Evolutionary conservation across 1,140 invertebrate genomes (phyloP), one percentile per base, ranked within the genome.

Genomic region (Plutomurus gul): DNA sequence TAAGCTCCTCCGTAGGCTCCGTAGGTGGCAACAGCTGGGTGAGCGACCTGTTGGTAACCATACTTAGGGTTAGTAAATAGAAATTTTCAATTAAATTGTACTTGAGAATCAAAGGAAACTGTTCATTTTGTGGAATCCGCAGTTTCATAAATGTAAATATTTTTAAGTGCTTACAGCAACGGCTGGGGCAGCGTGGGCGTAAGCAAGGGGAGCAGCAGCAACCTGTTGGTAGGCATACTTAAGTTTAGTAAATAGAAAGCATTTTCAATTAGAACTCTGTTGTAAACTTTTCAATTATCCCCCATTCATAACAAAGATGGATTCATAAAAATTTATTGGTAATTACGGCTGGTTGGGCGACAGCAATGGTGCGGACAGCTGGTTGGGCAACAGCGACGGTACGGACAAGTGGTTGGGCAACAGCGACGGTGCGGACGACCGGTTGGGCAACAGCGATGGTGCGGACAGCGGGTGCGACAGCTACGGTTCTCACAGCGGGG

Each of bases 341-440:
- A n/a, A n/a, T n/a, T 22, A 56, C 49, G 18, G 49, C 49, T 10
- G 49, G 18, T 56, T 20, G 49, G 18, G 85, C 84, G 79, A 86
- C 85, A 74, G 84, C 83, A 79, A 85, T 85, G n/a, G n/a, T n/a
- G 75, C 83, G 81, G 51, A 86, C 84, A 80, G 81, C 85, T 80
- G 84, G 84, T 83, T 83, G 85, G 6, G 85, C 85, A 51, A 85
- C 86, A 22, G 81, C 83, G 81, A n/a, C n/a, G n/a, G n/a, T n/a
- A 85, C 82, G 77, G 84, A 84, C 82, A 86, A 86, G 39, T 84
- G 82, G 85, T 85, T 85, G 79, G 85, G 56, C 85, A 81, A 85
- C 78, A 16, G 77, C 82, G 73, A 79, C 76, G 74, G 72, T 71
- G 60, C 75, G 76, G 33, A 60, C 72, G 71, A 60, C 25, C 20